phyloP scores from a whole-genome alignment of 1,140 invertebrate genomes.

The Octopus bimaculoides region DNA sequence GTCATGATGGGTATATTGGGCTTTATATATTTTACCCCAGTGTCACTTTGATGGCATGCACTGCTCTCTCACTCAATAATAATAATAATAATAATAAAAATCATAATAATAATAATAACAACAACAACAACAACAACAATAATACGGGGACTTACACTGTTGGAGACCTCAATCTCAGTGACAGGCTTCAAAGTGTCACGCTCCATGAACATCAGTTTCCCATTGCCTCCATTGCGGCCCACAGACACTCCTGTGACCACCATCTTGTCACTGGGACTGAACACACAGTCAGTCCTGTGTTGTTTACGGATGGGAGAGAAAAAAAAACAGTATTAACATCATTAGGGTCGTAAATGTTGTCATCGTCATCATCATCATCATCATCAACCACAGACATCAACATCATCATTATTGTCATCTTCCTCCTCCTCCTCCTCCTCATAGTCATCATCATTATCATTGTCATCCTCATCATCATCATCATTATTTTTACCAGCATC shows the following conservation, averaged over 20 bases:
- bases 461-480: no score
- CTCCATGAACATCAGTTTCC: constrained; percentile 80
- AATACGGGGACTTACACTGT: constrained; percentile 60
- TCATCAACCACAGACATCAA: background rate
- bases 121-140: no score
- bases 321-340: background rate
- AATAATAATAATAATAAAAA: no score
- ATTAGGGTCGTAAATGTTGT: background rate
- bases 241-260: constrained; percentile 86
- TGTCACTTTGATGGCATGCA: no score
- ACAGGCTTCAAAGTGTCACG: constrained; percentile 70
- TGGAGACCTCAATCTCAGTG: constrained; percentile 71
- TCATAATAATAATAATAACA: no score
- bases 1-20: no score
- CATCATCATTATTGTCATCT: background rate
- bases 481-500: no score
- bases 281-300: constrained; percentile 89
- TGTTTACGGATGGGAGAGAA: background rate
- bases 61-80: no score
- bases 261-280: constrained; percentile 90
- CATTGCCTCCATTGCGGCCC: constrained; percentile 65
- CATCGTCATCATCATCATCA: background rate
- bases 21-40: no score
- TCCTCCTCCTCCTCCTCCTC: no score
- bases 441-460: no score